Evolutionary conservation across 2,797 vertebrate species (phyloP).

Genomic region (Channallabes apus): DNA sequence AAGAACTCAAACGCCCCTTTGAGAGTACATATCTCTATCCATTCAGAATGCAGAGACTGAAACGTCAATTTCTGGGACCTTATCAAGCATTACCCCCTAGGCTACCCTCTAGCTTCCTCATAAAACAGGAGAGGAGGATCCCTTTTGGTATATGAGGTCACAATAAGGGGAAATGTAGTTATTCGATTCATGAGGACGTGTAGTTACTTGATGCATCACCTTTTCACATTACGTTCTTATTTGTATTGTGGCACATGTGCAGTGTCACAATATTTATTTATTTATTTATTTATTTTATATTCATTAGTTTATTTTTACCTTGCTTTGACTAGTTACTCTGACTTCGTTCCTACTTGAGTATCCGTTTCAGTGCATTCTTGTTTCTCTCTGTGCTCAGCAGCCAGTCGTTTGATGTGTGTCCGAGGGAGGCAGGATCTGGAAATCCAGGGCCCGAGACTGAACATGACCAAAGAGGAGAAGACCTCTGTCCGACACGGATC

Average conservation of each 20-base stretch:
- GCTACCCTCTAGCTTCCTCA: too few relatives aligned
- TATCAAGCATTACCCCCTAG: too few relatives aligned
- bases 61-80: too few relatives aligned
- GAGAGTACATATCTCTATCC: too few relatives aligned
- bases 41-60: too few relatives aligned
- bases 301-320: neutral
- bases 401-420: conserved; percentile 77
- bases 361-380: neutral
- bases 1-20: too few relatives aligned
- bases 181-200: too few relatives aligned
- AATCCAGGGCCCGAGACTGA: conserved; percentile 92
- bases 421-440: conserved; percentile 90
- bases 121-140: too few relatives aligned
- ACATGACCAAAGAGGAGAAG: conserved; percentile 96
- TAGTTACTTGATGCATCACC: neutral
- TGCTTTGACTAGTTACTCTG: neutral
- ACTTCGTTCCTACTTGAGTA: neutral
- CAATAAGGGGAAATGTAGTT: too few relatives aligned
- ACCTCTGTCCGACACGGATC: conserved; percentile 87
- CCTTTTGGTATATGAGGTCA: too few relatives aligned
- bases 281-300: too few relatives aligned
- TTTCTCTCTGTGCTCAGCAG: conserved; percentile 65
- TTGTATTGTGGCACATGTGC: neutral
- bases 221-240: neutral
- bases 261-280: too few relatives aligned